Percentiles rank a stretch among this genome's conserved stretches.
Conservation (phyloP, 1,140 invertebrate species). For the Drosophila obscura region DNA sequence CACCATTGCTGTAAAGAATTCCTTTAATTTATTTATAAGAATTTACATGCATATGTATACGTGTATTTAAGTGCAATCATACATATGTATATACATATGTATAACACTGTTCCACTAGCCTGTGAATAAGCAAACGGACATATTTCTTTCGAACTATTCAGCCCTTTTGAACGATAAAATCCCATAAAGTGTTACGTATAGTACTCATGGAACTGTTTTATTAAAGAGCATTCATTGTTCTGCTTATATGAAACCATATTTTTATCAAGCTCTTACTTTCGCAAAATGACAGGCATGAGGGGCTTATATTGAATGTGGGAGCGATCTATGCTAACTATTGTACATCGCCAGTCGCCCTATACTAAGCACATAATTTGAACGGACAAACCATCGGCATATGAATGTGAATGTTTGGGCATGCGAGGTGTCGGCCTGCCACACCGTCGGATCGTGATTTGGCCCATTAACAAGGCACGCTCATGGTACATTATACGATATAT, state of each 20-base stretch:
- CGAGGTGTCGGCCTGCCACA: constrained; percentile 24
- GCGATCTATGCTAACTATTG: constrained; percentile 36
- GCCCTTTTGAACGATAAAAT: too few species aligned
- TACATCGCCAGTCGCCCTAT: constrained; percentile 4
- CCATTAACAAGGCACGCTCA: constrained; percentile 46
- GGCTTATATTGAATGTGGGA: constrained; percentile 21
- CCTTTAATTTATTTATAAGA: too few species aligned
- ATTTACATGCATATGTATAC: too few species aligned
- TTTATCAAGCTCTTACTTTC: constrained; percentile 26
- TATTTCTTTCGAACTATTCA: too few species aligned
- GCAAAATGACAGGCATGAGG: constrained; percentile 1
- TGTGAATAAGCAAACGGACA: too few species aligned
- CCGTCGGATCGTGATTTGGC: constrained; percentile 35
- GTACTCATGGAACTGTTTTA: background rate
- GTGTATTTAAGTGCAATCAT: too few species aligned
- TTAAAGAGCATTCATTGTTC: constrained; percentile 29
- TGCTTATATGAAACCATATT: background rate
- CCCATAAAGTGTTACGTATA: too few species aligned
- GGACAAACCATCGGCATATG: constrained; percentile 26
- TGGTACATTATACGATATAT: too few species aligned
- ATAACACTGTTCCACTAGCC: too few species aligned
- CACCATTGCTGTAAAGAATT: too few species aligned
- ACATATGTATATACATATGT: too few species aligned
- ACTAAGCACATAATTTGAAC: constrained; percentile 31
- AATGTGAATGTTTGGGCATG: constrained; percentile 7